Percentiles rank a stretch among this genome's conserved stretches.
Evolutionary conservation across 2,888 invertebrate species (phyloP).

Genomic region (Tinea trinotella): DNA sequence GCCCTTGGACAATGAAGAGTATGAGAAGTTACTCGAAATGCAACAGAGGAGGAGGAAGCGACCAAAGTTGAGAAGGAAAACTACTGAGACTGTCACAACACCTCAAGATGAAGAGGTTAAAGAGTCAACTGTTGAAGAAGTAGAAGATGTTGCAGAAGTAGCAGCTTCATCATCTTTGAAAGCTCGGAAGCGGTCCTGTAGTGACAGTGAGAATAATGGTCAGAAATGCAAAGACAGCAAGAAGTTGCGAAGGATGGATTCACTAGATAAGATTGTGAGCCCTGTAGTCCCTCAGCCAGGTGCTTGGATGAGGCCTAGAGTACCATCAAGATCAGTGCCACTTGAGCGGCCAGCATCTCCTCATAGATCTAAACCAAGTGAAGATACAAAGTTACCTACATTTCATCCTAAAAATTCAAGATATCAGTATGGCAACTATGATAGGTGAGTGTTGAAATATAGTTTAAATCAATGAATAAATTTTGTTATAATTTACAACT

Average conservation of each 20-base stretch:
- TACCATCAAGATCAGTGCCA: slow-evolving; percentile 45
- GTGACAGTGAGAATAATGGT: slow-evolving; percentile 70
- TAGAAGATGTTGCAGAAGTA: slow-evolving; percentile 41
- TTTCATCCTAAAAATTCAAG: slow-evolving; percentile 83
- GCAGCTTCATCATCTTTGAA: slow-evolving; percentile 33
- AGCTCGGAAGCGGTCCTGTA: slow-evolving; percentile 62
- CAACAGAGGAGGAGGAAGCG: slow-evolving; percentile 78
- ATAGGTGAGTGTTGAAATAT: slow-evolving; percentile 78
- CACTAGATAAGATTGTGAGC: slow-evolving; percentile 91
- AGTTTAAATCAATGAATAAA: no score
- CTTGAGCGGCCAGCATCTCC: slow-evolving; percentile 65
- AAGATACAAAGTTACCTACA: slow-evolving; percentile 68
- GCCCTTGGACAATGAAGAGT: slow-evolving; percentile 84
- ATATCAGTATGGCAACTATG: slow-evolving; percentile 97
- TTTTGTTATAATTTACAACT: no score
- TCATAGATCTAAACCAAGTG: slow-evolving; percentile 40
- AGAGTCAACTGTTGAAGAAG: slow-evolving; percentile 39
- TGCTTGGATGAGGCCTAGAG: slow-evolving; percentile 79
- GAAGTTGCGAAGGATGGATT: slow-evolving; percentile 78
- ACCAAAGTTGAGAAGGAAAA: slow-evolving; percentile 70
- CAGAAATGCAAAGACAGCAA: slow-evolving; percentile 65
- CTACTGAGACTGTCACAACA: slow-evolving; percentile 49
- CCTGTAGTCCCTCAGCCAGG: slow-evolving; percentile 93
- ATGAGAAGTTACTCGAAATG: slow-evolving; percentile 82
- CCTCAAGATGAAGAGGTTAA: slow-evolving; percentile 39